Base-by-base conservation (phyloP, 2,113 vertebrate species). In the Jaculus jaculus region DNA sequence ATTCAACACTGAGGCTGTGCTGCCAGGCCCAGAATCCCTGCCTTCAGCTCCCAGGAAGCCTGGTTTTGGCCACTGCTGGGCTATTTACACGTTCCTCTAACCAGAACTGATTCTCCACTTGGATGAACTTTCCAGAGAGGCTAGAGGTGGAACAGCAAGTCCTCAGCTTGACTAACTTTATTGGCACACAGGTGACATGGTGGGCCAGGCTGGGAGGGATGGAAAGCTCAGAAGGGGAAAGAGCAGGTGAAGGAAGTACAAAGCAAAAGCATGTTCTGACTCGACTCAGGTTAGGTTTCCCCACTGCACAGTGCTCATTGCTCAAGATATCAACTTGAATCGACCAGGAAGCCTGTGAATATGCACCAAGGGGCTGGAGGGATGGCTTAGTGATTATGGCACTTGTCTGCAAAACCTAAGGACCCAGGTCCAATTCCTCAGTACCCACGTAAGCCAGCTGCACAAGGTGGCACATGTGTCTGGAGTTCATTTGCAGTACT, bases 71-170 rank as follows among this genome's bases (percentile, higher is more conserved):
- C 74, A 69, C 65, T 47, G 61, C 72, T 66, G 24, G 16, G 71
- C 81, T 66, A 60, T 39, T 89, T 89, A 54, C 72, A 28, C 80
- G 82, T 91, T 95, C 84, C 94, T 90, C 61, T 80, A 63, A 47
- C 73, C 20, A 63, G 84, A 80, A 95, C 34, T 87, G 87, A 95
- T 84, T 87, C 65, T 88, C 54, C 16, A 81, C 80, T 87, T 71
- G 72, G 90, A 93, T 92, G 93, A 94, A 65, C 47, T 81, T 89
- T 7, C 58, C 54, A 54, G 54, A 54, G 54, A 15, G 73, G 12
- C 39, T 92, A 71, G 87, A 12, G 54, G 54, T 16, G 3, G 54
- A 54, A 10, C 32, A 72, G 23, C 17, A 26, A 32, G 6, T 51
- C 39, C 81, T 83, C 39, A 15, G 28, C 63, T 51, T 23, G 3